These are phyloP conservation scores for Osmoderma eremita DNA, from an alignment of 2,888 invertebrate species.

Conservation along the genomic window DNA sequence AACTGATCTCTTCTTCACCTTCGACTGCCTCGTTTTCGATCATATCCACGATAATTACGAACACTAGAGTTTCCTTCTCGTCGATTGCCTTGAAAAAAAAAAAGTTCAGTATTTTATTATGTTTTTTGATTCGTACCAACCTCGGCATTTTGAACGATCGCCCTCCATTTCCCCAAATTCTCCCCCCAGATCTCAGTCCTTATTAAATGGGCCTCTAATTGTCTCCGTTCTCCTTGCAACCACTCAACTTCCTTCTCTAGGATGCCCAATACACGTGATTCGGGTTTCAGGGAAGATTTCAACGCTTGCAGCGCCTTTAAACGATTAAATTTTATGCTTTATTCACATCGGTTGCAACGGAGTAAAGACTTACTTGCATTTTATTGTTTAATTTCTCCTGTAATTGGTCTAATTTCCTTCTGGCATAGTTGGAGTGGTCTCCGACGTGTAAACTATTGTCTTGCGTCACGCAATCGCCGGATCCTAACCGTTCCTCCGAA, in stretches of 20 bases:
- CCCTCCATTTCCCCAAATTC: constrained; percentile 88
- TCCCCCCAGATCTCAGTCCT: constrained; percentile 92
- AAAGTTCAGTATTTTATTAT: not conserved
- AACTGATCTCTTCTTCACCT: constrained; percentile 67
- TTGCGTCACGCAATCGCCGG: constrained; percentile 68
- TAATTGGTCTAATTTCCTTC: constrained; percentile 82
- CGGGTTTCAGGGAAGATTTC: constrained; percentile 82
- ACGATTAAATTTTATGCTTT: not conserved
- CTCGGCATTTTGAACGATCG: constrained; percentile 85
- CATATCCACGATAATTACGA: constrained; percentile 84
- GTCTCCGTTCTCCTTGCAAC: constrained; percentile 81
- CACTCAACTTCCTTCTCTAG: constrained; percentile 87
- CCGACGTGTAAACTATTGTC: constrained; percentile 72
- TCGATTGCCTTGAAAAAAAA: constrained; percentile 57
- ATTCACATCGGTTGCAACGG: not conserved
- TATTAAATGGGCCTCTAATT: constrained; percentile 84
- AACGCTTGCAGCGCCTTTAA: constrained; percentile 81
- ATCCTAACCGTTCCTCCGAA: constrained; percentile 68
- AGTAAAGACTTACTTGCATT: constrained; percentile 67
- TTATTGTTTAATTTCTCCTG: constrained; percentile 88
- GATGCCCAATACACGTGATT: constrained; percentile 81
- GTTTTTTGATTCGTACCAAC: constrained; percentile 60
- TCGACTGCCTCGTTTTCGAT: constrained; percentile 71
- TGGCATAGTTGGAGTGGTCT: constrained; percentile 84
- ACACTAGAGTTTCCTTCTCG: constrained; percentile 71